Evolutionary conservation across 2,888 invertebrate species (phyloP), one percentile per base, ranked within the genome.

Genomic region (Lamellibrachia columna): DNA sequence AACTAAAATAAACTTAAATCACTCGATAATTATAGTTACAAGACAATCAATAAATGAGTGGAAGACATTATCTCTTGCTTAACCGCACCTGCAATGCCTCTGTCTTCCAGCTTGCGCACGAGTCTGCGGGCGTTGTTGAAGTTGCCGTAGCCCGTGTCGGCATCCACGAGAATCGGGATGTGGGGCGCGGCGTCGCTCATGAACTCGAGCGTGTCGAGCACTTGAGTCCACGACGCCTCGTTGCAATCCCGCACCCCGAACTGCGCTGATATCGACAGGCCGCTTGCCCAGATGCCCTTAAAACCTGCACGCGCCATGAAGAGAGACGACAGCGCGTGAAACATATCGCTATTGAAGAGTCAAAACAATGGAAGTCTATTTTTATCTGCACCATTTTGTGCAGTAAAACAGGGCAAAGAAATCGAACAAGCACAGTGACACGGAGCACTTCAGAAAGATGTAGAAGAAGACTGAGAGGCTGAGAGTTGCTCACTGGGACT

Each of bases 81-180:
- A 15, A 55, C n/a, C 93, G 90, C 94, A 96, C 97, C 97, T 93
- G 97, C 97, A 22, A 97, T 95, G 40, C 96, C 96, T 91, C 96
- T 95, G 92, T 96, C 96, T 93, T 97, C 97, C 91, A 97, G 94
- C 93, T 97, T 97, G 8, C 95, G 94, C 3, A 97, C 96, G 53
- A 97, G 95, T 93, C 96, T 94, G 22, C 97, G 94, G 3, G 97
- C 97, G 95, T 97, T 97, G 94, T 97, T 97, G 94, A 97, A 97
- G 94, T 97, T 97, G 11, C 97, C 97, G 94, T 96, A 97, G 15
- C 97, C 97, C 7, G 97, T 97, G 94, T 97, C 97, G n/a, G 97
- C 97, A 94, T 97, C 97, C 40, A 97, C 94, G 53, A 97, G 94
- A 91, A 97, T 96, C 0, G 97, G 97, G 58, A 97, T 94, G 75